phyloP scores from a whole-genome alignment of 2,797 vertebrate genomes.

The Phoxinus dragarum region DNA sequence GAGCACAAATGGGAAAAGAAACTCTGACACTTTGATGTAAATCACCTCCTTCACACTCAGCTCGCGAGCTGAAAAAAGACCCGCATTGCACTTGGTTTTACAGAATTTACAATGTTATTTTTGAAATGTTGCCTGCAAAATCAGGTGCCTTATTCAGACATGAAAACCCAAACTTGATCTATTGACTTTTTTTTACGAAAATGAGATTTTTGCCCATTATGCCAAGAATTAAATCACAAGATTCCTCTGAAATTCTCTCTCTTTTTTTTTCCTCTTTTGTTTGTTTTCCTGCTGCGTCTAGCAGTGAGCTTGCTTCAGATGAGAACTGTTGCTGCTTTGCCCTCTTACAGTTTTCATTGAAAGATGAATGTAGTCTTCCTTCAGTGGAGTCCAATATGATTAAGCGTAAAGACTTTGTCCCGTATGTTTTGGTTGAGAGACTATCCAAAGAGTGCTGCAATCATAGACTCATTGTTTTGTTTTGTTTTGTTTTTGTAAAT shows the following conservation, averaged over 20 bases:
- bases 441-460: conserved; percentile 68
- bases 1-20: conserved; percentile 75
- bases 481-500: conserved; percentile 52
- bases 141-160: conserved; percentile 85
- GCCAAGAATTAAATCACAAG: conserved; percentile 66
- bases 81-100: conserved; percentile 77
- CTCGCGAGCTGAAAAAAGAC: conserved; percentile 44
- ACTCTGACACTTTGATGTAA: conserved; percentile 60
- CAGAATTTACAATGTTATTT: conserved; percentile 63
- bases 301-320: conserved; percentile 74
- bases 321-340: conserved; percentile 77
- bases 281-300: conserved; percentile 61
- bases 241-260: conserved; percentile 23
- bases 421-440: conserved; percentile 53
- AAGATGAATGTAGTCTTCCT: conserved; percentile 84
- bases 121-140: conserved; percentile 81
- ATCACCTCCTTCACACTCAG: conserved; percentile 43
- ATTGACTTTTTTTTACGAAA: conserved; percentile 58
- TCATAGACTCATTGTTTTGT: conserved; percentile 65
- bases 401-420: conserved; percentile 56
- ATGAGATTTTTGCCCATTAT: conserved; percentile 77
- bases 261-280: not conserved
- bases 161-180: conserved; percentile 73
- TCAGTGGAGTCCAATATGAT: conserved; percentile 63
- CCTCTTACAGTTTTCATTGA: conserved; percentile 64